Conservation (phyloP, 2,888 invertebrate genomes). For the Lissonota sp. region DNA sequence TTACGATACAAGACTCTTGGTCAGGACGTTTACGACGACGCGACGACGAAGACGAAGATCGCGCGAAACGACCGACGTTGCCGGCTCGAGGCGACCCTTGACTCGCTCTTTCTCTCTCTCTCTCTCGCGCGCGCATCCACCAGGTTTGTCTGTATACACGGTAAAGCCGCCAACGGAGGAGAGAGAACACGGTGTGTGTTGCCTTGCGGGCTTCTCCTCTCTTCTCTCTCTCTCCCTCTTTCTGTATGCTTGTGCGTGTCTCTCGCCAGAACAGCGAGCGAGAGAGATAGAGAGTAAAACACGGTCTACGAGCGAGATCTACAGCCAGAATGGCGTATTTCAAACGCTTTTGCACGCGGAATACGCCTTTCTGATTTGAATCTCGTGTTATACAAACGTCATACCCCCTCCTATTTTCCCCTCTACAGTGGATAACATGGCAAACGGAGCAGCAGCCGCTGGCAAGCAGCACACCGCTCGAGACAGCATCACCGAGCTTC, state of each 20-base stretch:
- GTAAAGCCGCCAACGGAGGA: constrained; percentile 66
- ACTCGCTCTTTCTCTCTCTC: constrained; percentile 14
- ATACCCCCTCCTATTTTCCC: constrained; percentile 24
- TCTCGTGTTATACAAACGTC: constrained; percentile 8
- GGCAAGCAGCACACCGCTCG: constrained; percentile 54
- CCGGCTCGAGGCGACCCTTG: constrained; percentile 65
- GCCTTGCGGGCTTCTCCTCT: constrained; percentile 59
- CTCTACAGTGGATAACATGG: constrained; percentile 59
- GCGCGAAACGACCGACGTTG: constrained; percentile 61
- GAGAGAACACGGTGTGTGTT: constrained; percentile 56
- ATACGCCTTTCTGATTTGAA: no score
- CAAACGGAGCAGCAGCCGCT: constrained; percentile 61
- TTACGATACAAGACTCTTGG: constrained; percentile 36
- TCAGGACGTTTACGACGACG: constrained; percentile 60
- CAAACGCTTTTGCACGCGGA: no score
- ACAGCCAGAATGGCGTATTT: no score
- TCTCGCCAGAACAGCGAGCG: constrained; percentile 36
- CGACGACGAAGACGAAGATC: constrained; percentile 61
- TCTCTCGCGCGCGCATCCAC: constrained; percentile 64
- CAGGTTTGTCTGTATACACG: constrained; percentile 56
- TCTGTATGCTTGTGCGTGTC: no score
- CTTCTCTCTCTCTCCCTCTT: no score
- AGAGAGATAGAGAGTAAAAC: constrained; percentile 41
- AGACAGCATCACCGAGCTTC: constrained; percentile 52
- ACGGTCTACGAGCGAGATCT: neutral